These are phyloP conservation scores for Papilio demoleus DNA, from an alignment of 2,888 invertebrate species.

Conservation along the genomic window DNA sequence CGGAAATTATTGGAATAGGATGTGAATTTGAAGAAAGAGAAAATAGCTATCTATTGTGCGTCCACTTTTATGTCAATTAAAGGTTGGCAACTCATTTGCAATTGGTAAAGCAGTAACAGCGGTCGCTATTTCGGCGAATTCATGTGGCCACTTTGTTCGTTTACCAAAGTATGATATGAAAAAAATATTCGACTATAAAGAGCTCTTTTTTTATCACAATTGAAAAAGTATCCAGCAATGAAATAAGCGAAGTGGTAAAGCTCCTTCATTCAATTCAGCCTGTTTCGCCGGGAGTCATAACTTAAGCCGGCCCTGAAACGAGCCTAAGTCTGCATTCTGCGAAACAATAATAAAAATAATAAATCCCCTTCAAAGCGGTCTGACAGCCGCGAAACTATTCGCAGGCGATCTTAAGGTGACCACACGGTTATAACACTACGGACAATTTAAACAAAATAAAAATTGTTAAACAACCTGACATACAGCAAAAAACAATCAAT, in stretches of 20 bases:
- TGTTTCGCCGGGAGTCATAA: constrained; percentile 46
- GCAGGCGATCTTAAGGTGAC: constrained; percentile 59
- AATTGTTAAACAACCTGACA: too few relatives aligned
- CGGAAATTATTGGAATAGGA: too few relatives aligned
- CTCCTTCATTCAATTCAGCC: constrained; percentile 41
- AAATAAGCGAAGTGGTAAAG: constrained; percentile 27
- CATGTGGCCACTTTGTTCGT: too few relatives aligned
- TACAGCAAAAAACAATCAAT: neutral
- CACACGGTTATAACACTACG: constrained; percentile 38
- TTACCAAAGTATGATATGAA: too few relatives aligned
- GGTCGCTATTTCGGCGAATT: too few relatives aligned
- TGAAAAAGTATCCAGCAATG: constrained; percentile 22
- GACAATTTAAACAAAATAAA: neutral
- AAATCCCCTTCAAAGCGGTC: constrained; percentile 79
- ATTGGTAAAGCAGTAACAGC: too few relatives aligned
- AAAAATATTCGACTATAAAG: neutral
- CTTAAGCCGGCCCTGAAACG: constrained; percentile 57
- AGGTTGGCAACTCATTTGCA: too few relatives aligned
- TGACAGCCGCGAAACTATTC: constrained; percentile 82
- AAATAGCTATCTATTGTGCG: too few relatives aligned
- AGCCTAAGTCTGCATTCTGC: constrained; percentile 60
- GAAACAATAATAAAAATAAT: constrained; percentile 83
- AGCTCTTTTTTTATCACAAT: neutral
- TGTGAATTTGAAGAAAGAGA: too few relatives aligned
- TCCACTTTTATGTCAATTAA: too few relatives aligned